Evolutionary conservation across 2,888 invertebrate genomes (phyloP).

Genomic region (Suillia variegata): DNA sequence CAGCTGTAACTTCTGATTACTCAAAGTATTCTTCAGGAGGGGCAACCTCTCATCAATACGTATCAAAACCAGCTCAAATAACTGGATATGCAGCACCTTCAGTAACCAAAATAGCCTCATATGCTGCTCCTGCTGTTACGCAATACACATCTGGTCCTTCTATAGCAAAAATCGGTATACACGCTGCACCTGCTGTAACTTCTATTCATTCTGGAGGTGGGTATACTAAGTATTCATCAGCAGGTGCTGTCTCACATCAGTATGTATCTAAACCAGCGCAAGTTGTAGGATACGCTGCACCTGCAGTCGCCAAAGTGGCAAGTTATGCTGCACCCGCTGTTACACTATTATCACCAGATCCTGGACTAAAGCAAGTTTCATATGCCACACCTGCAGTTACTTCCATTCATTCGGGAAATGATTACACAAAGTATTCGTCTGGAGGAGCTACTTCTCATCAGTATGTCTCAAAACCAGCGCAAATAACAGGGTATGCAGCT

Average conservation of each 20-base stretch:
- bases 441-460: constrained; percentile 12
- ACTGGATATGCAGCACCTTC: constrained; percentile 27
- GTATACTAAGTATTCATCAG: constrained; percentile 12
- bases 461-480: constrained; percentile 19
- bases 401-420: constrained; percentile 27
- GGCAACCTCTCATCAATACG: constrained; percentile 39
- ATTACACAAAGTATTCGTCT: constrained; percentile 16
- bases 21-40: constrained; percentile 15
- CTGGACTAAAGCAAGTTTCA: constrained; percentile 33
- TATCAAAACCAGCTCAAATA: constrained; percentile 34
- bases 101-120: constrained; percentile 32
- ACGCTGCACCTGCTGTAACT: constrained; percentile 34
- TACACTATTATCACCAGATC: constrained; percentile 19
- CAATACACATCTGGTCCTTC: constrained; percentile 25
- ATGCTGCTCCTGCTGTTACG: constrained; percentile 27
- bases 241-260: constrained; percentile 38
- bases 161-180: constrained; percentile 35
- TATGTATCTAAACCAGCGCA: constrained; percentile 45
- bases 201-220: not conserved
- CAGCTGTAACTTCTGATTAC: constrained; percentile 20
- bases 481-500: constrained; percentile 25
- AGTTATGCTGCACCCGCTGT: constrained; percentile 18
- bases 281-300: constrained; percentile 25
- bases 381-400: constrained; percentile 31
- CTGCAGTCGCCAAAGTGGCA: constrained; percentile 29